Percentiles rank a stretch among this genome's conserved stretches.
phyloP scores from a whole-genome alignment of 2,113 vertebrate species.

The Chiloscyllium plagiosum region DNA sequence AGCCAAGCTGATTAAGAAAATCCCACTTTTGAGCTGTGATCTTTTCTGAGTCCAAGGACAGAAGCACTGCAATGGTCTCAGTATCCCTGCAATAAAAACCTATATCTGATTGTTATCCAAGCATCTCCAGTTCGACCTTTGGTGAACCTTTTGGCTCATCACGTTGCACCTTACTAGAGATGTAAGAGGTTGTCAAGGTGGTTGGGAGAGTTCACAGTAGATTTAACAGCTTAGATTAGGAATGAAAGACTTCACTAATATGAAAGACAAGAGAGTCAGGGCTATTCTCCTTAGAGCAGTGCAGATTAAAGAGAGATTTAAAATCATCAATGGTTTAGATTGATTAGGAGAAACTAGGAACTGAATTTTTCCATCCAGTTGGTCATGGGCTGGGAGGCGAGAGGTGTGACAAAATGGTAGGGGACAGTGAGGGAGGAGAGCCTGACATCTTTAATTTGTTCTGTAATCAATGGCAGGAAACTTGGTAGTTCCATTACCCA shows the following conservation, averaged over 20 bases:
- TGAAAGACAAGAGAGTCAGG: background rate
- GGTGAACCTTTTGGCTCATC: background rate
- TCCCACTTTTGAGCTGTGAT: background rate
- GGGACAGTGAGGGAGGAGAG: background rate
- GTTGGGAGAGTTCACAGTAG: background rate
- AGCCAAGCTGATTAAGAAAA: background rate
- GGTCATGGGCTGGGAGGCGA: background rate
- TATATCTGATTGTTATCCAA: background rate
- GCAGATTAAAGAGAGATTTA: background rate
- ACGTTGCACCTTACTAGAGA: background rate
- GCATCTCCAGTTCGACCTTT: background rate
- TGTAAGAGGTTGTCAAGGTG: background rate
- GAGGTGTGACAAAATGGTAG: background rate
- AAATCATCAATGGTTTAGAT: background rate
- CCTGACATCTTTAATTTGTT: too few relatives aligned
- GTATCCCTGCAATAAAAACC: background rate
- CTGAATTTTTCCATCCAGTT: background rate
- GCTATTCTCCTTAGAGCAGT: background rate
- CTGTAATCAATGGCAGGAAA: too few relatives aligned
- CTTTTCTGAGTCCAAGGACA: background rate
- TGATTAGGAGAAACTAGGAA: background rate
- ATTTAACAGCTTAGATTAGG: background rate
- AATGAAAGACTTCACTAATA: background rate
- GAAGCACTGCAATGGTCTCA: background rate
- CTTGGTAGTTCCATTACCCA: too few relatives aligned